These are phyloP conservation scores for Harpagifer antarcticus DNA, from an alignment of 2,797 vertebrate species.

Conservation along the genomic window DNA sequence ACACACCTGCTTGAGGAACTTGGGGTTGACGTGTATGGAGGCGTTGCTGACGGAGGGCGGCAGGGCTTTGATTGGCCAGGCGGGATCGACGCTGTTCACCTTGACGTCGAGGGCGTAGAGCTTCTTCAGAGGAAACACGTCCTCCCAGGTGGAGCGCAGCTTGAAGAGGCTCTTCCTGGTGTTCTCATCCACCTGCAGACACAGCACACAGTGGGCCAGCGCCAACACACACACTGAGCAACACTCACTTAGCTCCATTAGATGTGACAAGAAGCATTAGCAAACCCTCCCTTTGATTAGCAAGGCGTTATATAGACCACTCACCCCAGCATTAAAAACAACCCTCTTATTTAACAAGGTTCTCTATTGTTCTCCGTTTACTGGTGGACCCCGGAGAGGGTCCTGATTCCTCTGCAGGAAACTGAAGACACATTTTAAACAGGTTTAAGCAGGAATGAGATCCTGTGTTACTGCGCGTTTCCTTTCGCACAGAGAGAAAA, in stretches of 20 bases:
- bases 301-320: background rate
- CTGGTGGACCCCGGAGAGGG: too few relatives aligned
- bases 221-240: background rate
- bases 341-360: too few relatives aligned
- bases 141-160: conserved; percentile 98
- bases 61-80: conserved; percentile 98
- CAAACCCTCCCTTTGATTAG: conserved; percentile 53
- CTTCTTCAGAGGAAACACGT: conserved; percentile 97
- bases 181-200: conserved; percentile 98
- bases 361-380: too few relatives aligned
- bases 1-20: conserved; percentile 95
- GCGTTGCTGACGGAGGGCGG: conserved; percentile 93
- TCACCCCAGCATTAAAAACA: too few relatives aligned
- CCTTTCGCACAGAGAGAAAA: too few relatives aligned
- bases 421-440: too few relatives aligned
- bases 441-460: too few relatives aligned
- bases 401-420: too few relatives aligned
- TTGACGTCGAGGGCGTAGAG: conserved; percentile 95
- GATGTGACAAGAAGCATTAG: too few relatives aligned
- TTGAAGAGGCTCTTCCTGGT: conserved; percentile 99
- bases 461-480: too few relatives aligned
- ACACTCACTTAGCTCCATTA: too few relatives aligned
- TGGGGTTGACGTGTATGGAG: conserved; percentile 99
- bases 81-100: conserved; percentile 96
- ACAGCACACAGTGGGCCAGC: conserved; percentile 89